These are phyloP conservation scores for Melanotaenia duboulayi DNA, from an alignment of 2,113 vertebrate genomes.

Conservation along the genomic window DNA sequence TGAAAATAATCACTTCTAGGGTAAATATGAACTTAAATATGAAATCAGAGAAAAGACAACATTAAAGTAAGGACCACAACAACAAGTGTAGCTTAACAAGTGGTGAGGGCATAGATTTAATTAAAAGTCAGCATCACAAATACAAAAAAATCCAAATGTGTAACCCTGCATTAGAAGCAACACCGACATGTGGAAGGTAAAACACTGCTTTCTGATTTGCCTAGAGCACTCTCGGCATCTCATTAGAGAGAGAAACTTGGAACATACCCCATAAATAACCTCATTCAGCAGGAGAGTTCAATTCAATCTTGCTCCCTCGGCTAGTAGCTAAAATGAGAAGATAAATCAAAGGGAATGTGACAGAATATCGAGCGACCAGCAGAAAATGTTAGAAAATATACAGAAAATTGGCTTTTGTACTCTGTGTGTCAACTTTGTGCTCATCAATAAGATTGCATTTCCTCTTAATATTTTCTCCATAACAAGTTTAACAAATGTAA, in stretches of 20 bases:
- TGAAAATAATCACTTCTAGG: background rate
- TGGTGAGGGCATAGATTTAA: background rate
- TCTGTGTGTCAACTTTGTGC: background rate
- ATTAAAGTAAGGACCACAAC: background rate
- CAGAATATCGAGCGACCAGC: conserved; percentile 1
- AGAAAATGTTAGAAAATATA: no score
- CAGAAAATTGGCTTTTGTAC: no score
- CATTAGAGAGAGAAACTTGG: conserved; percentile 41
- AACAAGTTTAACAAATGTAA: conserved; percentile 8
- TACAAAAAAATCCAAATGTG: background rate
- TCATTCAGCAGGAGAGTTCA: conserved; percentile 21
- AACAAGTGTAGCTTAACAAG: background rate
- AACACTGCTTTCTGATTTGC: conserved; percentile 15
- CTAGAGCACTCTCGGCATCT: conserved; percentile 10
- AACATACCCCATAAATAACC: conserved; percentile 17
- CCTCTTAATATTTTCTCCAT: background rate
- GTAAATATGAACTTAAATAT: background rate
- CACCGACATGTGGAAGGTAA: background rate
- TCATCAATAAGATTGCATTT: background rate
- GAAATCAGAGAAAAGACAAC: background rate
- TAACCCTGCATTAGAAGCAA: background rate
- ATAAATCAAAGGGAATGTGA: conserved; percentile 43
- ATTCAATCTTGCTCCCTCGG: conserved; percentile 25
- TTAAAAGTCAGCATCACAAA: conserved; percentile 2
- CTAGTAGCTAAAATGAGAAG: conserved; percentile 4